These are phyloP conservation scores for Nycticebus coucang DNA, from an alignment of 2,113 vertebrate species.

Conservation along the genomic window DNA sequence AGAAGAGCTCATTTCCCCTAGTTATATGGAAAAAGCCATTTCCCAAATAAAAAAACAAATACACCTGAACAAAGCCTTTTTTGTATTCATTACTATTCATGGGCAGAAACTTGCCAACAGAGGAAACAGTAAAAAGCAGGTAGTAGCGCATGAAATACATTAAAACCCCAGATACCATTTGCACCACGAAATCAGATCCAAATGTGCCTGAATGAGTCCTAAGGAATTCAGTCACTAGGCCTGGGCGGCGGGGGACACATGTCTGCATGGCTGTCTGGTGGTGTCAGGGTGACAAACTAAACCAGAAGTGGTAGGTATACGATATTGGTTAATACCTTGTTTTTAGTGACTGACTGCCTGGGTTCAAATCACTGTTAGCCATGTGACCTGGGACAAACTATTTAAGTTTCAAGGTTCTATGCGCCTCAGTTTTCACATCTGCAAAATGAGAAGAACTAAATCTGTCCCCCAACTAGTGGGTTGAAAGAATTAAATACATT, in stretches of 20 bases:
- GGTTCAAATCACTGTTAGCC: background rate
- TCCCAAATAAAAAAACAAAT: constrained; percentile 60
- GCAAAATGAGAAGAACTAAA: background rate
- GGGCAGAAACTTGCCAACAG: constrained; percentile 65
- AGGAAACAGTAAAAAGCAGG: constrained; percentile 74
- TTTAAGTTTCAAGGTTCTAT: background rate
- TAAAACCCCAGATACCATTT: constrained; percentile 66
- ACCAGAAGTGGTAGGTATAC: background rate
- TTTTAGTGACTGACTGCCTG: background rate
- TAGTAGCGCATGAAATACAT: constrained; percentile 71
- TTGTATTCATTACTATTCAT: constrained; percentile 58
- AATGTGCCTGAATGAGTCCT: constrained; percentile 41
- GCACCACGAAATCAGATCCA: constrained; percentile 67
- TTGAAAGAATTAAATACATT: background rate
- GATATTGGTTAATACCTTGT: background rate
- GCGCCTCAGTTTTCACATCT: background rate
- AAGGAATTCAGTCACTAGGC: background rate
- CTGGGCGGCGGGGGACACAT: too few relatives aligned
- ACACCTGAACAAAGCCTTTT: constrained; percentile 60
- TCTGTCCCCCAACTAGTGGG: background rate
- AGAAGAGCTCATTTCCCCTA: constrained; percentile 65
- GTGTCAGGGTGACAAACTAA: background rate
- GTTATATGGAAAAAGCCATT: constrained; percentile 58
- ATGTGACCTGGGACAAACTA: background rate
- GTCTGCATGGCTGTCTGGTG: background rate